Evolutionary conservation across 2,888 invertebrate genomes (phyloP).

Genomic region (Helicoverpa assulta): DNA sequence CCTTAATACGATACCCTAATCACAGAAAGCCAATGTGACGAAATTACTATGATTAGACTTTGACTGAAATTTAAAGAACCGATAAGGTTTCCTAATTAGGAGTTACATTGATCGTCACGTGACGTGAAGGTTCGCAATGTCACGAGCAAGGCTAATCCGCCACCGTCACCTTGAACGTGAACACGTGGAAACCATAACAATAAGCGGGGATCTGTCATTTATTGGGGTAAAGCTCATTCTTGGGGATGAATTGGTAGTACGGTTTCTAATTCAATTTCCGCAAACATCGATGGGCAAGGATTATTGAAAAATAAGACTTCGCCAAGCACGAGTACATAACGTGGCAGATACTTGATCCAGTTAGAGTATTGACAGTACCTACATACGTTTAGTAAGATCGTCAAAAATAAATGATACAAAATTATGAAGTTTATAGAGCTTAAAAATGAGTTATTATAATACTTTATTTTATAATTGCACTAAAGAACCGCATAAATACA

Average conservation of each 20-base stretch:
- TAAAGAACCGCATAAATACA: constrained; percentile 1
- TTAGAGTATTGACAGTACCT: too few relatives aligned
- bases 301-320: too few relatives aligned
- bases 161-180: constrained; percentile 63
- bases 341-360: too few relatives aligned
- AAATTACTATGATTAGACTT: constrained; percentile 29
- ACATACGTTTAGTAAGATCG: too few relatives aligned
- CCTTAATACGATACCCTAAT: neutral
- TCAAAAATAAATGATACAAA: too few relatives aligned
- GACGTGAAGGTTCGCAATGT: constrained; percentile 68
- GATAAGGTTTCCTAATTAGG: constrained; percentile 75
- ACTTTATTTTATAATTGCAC: neutral
- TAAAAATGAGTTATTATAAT: neutral
- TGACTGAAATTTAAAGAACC: constrained; percentile 60
- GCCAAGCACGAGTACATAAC: too few relatives aligned
- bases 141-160: constrained; percentile 80
- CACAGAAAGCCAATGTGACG: neutral
- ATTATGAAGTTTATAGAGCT: too few relatives aligned
- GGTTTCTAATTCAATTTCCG: too few relatives aligned
- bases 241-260: neutral
- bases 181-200: constrained; percentile 64
- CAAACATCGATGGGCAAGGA: too few relatives aligned
- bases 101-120: constrained; percentile 64
- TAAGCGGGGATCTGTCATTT: constrained; percentile 1
- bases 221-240: neutral